These are phyloP conservation scores for Ceratina australensis DNA, from an alignment of 1,140 invertebrate genomes.

Conservation along the genomic window DNA sequence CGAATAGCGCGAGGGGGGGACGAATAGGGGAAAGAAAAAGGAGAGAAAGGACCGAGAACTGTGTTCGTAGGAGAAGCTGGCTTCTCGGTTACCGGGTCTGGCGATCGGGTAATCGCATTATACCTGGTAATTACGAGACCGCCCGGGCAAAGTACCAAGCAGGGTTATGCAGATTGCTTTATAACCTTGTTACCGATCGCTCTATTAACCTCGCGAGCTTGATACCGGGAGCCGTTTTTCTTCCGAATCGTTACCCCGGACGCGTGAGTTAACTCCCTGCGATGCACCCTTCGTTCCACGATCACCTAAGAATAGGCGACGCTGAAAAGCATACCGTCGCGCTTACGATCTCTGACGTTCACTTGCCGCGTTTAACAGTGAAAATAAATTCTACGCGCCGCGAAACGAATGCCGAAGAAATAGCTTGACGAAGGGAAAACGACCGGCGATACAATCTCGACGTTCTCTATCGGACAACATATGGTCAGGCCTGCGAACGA, in stretches of 20 bases:
- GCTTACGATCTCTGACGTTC: no score
- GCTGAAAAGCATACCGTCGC: no score
- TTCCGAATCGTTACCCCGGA: not conserved
- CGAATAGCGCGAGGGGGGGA: not conserved
- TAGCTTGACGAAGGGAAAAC: no score
- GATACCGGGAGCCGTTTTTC: constrained; percentile 38
- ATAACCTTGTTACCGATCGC: constrained; percentile 79
- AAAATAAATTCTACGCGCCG: no score
- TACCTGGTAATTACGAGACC: constrained; percentile 74
- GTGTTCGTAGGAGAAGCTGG: constrained; percentile 40
- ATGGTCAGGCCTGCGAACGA: constrained; percentile 58
- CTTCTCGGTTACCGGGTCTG: constrained; percentile 73
- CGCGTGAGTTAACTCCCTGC: not conserved
- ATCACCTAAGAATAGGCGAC: no score
- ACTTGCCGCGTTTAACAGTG: no score
- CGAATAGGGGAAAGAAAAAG: not conserved
- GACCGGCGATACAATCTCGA: no score
- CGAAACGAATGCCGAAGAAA: no score
- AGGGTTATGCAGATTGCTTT: constrained; percentile 80
- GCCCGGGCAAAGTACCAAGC: constrained; percentile 70
- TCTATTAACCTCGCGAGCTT: constrained; percentile 75
- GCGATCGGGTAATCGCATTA: constrained; percentile 75
- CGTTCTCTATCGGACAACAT: no score
- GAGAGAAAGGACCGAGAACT: not conserved
- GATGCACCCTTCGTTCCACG: no score